A percentile compares a stretch with the other conserved stretches of the same genome.
Conservation (phyloP, 2,797 vertebrate genomes). For the Loris lydekkerianus region DNA sequence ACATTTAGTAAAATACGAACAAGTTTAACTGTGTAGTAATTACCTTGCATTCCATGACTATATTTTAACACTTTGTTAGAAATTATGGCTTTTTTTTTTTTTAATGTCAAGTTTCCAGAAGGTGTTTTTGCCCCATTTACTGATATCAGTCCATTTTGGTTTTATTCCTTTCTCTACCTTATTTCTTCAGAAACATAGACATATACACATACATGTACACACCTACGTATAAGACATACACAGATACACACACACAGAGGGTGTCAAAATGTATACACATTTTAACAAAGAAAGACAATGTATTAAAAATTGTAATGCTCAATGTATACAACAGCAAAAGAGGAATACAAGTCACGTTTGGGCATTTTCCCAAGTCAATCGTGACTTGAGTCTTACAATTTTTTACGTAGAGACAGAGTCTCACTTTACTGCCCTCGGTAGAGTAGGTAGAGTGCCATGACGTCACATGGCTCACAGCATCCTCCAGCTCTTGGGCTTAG, state of each 20-base stretch:
- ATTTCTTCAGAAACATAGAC: background rate
- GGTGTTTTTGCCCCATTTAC: background rate
- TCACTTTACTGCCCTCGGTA: too few relatives aligned
- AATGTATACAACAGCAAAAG: too few relatives aligned
- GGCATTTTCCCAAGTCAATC: too few relatives aligned
- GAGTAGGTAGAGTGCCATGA: too few relatives aligned
- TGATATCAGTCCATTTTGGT: background rate
- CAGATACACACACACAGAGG: background rate
- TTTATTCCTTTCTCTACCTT: background rate
- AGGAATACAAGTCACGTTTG: background rate
- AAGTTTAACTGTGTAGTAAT: background rate
- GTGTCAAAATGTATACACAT: too few relatives aligned
- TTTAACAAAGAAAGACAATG: too few relatives aligned
- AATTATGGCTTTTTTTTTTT: background rate
- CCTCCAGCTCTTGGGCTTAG: too few relatives aligned
- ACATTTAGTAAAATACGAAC: slow-evolving; percentile 6
- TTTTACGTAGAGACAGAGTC: too few relatives aligned
- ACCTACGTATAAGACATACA: too few relatives aligned
- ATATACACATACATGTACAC: too few relatives aligned
- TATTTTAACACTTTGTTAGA: background rate
- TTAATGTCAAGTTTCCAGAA: background rate
- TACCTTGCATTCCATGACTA: background rate
- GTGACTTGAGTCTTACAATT: background rate
- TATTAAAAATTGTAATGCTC: too few relatives aligned
- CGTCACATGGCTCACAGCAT: too few relatives aligned